Base-by-base conservation (phyloP, 2,888 invertebrate genomes). In the Ochropacha duplaris region DNA sequence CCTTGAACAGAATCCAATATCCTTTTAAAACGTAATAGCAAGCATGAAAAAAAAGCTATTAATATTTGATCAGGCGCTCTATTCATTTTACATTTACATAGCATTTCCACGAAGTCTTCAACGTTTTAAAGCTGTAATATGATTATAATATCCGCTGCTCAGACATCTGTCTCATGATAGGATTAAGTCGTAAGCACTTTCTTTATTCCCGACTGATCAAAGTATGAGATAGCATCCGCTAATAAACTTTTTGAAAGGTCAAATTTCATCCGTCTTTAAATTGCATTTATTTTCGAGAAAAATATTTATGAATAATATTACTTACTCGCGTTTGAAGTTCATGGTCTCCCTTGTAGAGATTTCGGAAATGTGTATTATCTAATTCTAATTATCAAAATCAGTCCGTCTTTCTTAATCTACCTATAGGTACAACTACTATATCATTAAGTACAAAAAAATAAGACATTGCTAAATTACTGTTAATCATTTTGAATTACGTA, bases 201-300 rank as follows among this genome's bases (percentile, higher is more conserved):
- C 16, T 52, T 52, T 34, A 52, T 50, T 26, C n/a, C 50, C 26
- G 12, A 12, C n/a, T 4, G 52, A 52, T 52, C 52, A 34, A 31
- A 52, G 19, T 31, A 19, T 31, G 31, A 14, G 52, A 52, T 52
- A 31, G 16, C 50, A 19, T 12, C 16, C 3, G 16, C 14, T 52
- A 22, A 52, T 52, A 22, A 51, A 51, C 9, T 52, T 52, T 50
- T 50, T 22, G 3, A 31, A 52, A 52, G 34, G 22, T 52, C 11
- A 34, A 34, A 19, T 11, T 16, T 19, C 16, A 28, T n/a, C 16
- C 12, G 22, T 1, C 22, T 52, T 31, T 11, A 4, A 19, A 51
- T n/a, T 51, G 51, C 51, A 52, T 19, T 52, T 0, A 52, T 22
- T 16, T 51, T 11, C 9, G 19, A 19, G 22, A 31, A 14, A 26